A percentile compares a stretch with the other conserved stretches of the same genome.
These are phyloP conservation scores for Myotis findleyi DNA, from an alignment of 2,797 vertebrate species.

Conservation along the genomic window DNA sequence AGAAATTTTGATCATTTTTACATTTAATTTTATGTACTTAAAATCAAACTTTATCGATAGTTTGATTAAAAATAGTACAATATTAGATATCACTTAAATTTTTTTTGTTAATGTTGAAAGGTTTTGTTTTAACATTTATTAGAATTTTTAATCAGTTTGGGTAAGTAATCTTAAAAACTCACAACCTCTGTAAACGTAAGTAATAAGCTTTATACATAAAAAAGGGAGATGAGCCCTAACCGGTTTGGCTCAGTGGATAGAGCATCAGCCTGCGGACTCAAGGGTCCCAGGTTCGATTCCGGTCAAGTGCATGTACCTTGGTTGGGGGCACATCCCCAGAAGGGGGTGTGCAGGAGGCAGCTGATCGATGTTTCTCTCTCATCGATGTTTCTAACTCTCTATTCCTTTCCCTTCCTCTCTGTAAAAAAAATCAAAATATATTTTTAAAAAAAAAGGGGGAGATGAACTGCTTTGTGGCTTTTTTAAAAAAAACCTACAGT, in stretches of 20 bases:
- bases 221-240: not conserved
- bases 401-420: too few species aligned
- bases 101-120: slow-evolving; percentile 54
- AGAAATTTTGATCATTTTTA: slow-evolving; percentile 48
- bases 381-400: too few species aligned
- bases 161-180: slow-evolving; percentile 34
- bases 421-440: too few species aligned
- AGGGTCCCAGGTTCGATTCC: too few species aligned
- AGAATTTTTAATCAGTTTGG: slow-evolving; percentile 38
- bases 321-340: too few species aligned
- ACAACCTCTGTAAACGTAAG: slow-evolving; percentile 40
- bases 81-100: slow-evolving; percentile 9
- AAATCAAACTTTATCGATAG: slow-evolving; percentile 50
- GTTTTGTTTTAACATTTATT: slow-evolving; percentile 38
- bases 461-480: not conserved
- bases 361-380: too few species aligned
- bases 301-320: too few species aligned
- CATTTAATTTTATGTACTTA: slow-evolving; percentile 45
- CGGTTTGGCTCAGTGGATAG: too few species aligned
- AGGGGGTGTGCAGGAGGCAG: too few species aligned
- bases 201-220: not conserved
- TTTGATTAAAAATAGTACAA: slow-evolving; percentile 45
- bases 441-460: not conserved
- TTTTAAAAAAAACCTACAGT: not conserved
- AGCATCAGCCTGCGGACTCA: too few species aligned